A percentile compares a stretch with the other conserved stretches of the same genome.
Evolutionary conservation across 2,113 vertebrate genomes (phyloP).

Genomic region (Microcebus tavaratra): DNA sequence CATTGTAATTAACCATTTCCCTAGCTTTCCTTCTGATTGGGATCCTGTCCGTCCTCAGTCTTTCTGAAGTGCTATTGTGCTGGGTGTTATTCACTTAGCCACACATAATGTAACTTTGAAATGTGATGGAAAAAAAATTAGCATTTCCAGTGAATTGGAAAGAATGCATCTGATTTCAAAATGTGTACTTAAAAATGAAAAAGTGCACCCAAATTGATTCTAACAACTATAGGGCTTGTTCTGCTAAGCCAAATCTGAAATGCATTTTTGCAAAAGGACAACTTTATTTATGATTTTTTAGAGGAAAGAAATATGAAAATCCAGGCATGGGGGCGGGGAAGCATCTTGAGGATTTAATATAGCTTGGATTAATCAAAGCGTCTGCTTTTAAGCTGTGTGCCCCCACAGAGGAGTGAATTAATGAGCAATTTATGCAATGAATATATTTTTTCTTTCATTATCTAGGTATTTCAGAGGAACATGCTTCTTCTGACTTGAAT

Average conservation of each 20-base stretch:
- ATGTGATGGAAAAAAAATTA: conserved; percentile 45
- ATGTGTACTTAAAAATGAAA: conserved; percentile 54
- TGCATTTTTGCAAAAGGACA: conserved; percentile 58
- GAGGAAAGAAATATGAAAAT: neutral
- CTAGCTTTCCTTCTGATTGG: conserved; percentile 9
- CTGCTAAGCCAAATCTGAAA: conserved; percentile 18
- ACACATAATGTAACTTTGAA: conserved; percentile 60
- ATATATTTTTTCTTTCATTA: conserved; percentile 78
- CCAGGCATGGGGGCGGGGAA: neutral
- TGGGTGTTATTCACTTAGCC: neutral
- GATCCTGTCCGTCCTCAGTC: neutral
- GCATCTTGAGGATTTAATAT: conserved; percentile 45
- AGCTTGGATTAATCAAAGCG: conserved; percentile 55
- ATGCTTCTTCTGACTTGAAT: conserved; percentile 64
- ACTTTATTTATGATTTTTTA: conserved; percentile 56
- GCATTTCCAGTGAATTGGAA: conserved; percentile 68
- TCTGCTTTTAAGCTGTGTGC: conserved; percentile 56
- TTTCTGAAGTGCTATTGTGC: conserved; percentile 9
- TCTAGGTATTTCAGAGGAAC: conserved; percentile 73
- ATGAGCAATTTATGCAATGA: conserved; percentile 73
- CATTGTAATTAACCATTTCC: conserved; percentile 58
- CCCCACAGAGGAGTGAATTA: conserved; percentile 67
- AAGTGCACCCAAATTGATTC: conserved; percentile 46
- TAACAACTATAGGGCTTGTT: conserved; percentile 23
- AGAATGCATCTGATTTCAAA: conserved; percentile 75